Evolutionary conservation across 2,888 invertebrate genomes (phyloP), one percentile per base, ranked within the genome.

Genomic region (Eretmocerus hayati): DNA sequence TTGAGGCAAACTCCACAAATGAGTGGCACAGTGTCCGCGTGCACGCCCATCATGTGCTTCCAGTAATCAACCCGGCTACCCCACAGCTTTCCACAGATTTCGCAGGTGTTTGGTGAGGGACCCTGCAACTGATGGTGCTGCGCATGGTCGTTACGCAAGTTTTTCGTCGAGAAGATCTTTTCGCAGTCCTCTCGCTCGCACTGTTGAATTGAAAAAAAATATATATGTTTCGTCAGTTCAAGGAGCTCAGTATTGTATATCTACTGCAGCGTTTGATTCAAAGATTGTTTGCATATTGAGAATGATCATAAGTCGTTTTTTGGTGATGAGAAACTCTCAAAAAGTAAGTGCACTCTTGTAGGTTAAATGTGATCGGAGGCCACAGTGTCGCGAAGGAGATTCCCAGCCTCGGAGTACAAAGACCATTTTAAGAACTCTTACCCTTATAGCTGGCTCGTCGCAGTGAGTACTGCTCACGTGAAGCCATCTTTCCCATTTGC

Each of bases 41-140:
- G 75, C 2, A 75, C 75, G 8, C 75, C 75, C 74, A 75, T 75
- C 44, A 75, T 73, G 48, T 75, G 75, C 45, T 75, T 75, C 71
- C 75, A 75, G 55, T 74, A 75, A 56, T 75, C 75, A 5, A 75
- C 74, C n/a, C 74, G 66, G 36, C 73, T 73, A 32, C 73, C 72
- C 75, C 75, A 75, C 35, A 75, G 56, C 56, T 75, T 74, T 0
- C 75, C 75, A 47, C 75, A 75, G n/a, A 75, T 70, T 47, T 73
- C 72, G 56, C 72, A 73, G 0, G 72, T 71, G 42, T 72, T 72
- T 0, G 72, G 72, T 3, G 67, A 68, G 5, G 62, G 61, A 8
- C 75, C 75, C 55, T 75, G 75, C 15, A 71, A 58, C 37, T 66
- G 58, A 43, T 75, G 75, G 56, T 75, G 75, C 39, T 71, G 69